Conservation (phyloP, 2,113 vertebrate species). For the Forbesichthys agassizii region DNA sequence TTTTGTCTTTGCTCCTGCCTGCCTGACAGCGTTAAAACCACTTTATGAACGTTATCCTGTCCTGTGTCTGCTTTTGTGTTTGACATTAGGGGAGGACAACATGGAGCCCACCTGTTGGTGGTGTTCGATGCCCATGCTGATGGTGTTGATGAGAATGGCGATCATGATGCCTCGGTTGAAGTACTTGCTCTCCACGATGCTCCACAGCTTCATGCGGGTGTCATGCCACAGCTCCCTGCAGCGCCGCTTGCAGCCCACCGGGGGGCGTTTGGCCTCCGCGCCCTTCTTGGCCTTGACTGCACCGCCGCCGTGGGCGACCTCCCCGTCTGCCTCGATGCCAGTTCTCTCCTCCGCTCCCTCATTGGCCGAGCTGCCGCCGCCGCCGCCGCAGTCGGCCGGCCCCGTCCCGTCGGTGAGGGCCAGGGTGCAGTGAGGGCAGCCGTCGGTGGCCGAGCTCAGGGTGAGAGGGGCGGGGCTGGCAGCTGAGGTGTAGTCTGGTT, state of each 20-base stretch:
- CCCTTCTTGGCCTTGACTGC: conserved; percentile 31
- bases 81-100: too few species aligned
- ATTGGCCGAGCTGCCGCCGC: conserved; percentile 11
- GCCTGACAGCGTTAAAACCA: too few species aligned
- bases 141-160: conserved; percentile 95
- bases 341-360: conserved; percentile 60
- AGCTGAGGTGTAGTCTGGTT: conserved; percentile 69
- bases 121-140: conserved; percentile 98
- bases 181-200: conserved; percentile 97
- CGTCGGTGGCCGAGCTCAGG: conserved; percentile 70
- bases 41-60: too few species aligned
- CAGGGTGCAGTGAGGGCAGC: conserved; percentile 80
- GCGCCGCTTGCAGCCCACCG: conserved; percentile 19
- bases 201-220: conserved; percentile 83
- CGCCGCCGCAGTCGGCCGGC: background rate
- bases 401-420: conserved; percentile 53
- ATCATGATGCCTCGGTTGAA: conserved; percentile 98
- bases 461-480: conserved; percentile 75
- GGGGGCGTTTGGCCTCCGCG: background rate
- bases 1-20: too few species aligned
- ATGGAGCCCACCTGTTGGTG: conserved; percentile 84
- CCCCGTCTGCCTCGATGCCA: conserved; percentile 57
- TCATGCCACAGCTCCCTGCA: conserved; percentile 59
- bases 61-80: too few species aligned
- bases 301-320: conserved; percentile 1